Base-by-base conservation (phyloP, 2,888 invertebrate genomes). In the Eupithecia subumbrata region DNA sequence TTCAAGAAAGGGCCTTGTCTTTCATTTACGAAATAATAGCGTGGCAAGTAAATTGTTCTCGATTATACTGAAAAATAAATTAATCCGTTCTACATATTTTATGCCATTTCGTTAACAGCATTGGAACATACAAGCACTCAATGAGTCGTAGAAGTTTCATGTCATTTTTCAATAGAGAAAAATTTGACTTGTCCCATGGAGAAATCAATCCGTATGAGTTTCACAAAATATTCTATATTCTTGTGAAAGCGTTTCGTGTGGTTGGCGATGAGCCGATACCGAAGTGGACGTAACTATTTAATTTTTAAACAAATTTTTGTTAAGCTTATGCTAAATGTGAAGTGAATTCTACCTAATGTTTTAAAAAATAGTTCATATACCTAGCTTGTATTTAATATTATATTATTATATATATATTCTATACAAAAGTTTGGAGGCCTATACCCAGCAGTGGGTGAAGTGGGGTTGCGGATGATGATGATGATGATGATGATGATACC, bases 181-280 rank as follows among this genome's bases (percentile, higher is more conserved):
- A 83, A 68, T 82, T 78, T 37, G 85, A 91, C 77, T 89, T 81
- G 75, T 83, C 85, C 3, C 73, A 76, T 12, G 89, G 86, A 64
- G 74, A 85, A 70, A 79, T 92, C 2, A 84, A 91, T 79, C 89
- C 92, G 11, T 86, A 85, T 76, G 82, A 88, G 74, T 92, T 88
- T 84, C 88, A 92, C 80, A 78, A 78, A 60, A 85, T 82, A 9
- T 90, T 90, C 72, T 89, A 87, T 80, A 80, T 81, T 48, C 9
- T 88, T 1, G 77, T 86, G n/a, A 88, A 85, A 73, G 74, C 78
- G 8, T 92, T 88, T 81, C 85, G 87, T 80, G 86, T 92, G 3
- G 79, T 86, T 7, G 88, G 90, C 76, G 72, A 86, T 56, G 85
- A 84, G 72, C 79, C 84, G 14, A 79, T 83, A 73, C 83, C 84